Base-by-base conservation (phyloP, 2,797 vertebrate species). In the Rachycentron canadum region DNA sequence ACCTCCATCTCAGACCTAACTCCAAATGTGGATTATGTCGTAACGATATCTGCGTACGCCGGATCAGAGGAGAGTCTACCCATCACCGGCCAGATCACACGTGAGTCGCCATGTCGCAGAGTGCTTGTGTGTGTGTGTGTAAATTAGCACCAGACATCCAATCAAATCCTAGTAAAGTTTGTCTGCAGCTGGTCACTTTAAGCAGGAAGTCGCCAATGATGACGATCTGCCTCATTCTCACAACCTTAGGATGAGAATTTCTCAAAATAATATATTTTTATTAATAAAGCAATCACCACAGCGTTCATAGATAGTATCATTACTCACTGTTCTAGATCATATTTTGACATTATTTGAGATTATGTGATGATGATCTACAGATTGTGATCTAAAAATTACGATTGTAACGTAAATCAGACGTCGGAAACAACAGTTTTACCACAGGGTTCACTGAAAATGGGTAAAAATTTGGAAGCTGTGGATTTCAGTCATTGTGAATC, bases 71-170 rank as follows among this genome's bases (percentile, higher is more conserved):
- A 98, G 91, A 99, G 98, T 92, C 81, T 96, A 64, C 96, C 98
- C 78, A 92, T 97, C 82, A 96, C 96, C 80, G 97, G 98, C 60
- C 97, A 97, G 87, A 91, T 99, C 83, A 99, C 97, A 93, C 95
- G 98, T 99, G 95, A 97, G 98, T 94, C 59, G 36, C 65, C 0
- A 1, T 36, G 50, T 57, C 43, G 19, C 32, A 1, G n/a, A n/a
- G 59, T 45, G 50, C 56, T 56, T 61, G 45, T 57, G 58, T 55
- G 28, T 55, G 56, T 47, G 25, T 76, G 45, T 52, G 60, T 8
- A 60, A 70, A 75, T 66, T 25, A 76, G 38, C 61, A 60, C 19
- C 78, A 74, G 75, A 69, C 52, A 7, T 72, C 30, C 47, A 26
- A 3, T 23, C 19, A 25, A 69, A 64, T 40, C 25, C 52, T 59